phyloP scores from a whole-genome alignment of 2,888 invertebrate species.

The Amiota mariae region DNA sequence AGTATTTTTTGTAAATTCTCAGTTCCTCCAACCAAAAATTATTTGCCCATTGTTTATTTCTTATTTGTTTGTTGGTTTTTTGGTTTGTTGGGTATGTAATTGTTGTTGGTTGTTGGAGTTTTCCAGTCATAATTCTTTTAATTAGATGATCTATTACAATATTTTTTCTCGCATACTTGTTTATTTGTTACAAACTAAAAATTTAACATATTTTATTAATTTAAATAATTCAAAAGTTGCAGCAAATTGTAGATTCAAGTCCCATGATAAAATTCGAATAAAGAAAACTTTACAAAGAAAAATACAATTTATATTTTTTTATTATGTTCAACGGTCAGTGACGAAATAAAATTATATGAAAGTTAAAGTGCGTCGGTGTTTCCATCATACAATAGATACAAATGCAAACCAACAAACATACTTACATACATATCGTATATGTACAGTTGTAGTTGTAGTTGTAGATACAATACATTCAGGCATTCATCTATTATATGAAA shows the following conservation, averaged over 20 bases:
- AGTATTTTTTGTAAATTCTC: too few relatives aligned
- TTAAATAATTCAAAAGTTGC: constrained; percentile 61
- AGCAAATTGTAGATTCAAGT: constrained; percentile 44
- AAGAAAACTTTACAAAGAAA: constrained; percentile 6
- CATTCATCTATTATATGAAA: not conserved
- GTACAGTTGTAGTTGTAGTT: too few relatives aligned
- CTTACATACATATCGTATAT: too few relatives aligned
- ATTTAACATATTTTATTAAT: constrained; percentile 71
- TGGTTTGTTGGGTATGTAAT: constrained; percentile 29
- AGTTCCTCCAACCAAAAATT: constrained; percentile 23
- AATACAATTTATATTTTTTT: constrained; percentile 31
- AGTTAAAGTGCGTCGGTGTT: constrained; percentile 25
- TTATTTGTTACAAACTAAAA: constrained; percentile 44
- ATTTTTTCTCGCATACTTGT: constrained; percentile 41
- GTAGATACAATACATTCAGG: too few relatives aligned
- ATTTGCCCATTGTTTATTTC: constrained; percentile 62
- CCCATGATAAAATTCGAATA: constrained; percentile 44
- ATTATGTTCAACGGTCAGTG: constrained; percentile 59
- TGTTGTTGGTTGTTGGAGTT: constrained; percentile 29
- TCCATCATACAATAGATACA: not conserved
- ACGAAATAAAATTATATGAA: constrained; percentile 41
- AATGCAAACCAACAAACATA: not conserved
- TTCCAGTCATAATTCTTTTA: constrained; percentile 67
- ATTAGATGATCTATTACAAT: constrained; percentile 69
- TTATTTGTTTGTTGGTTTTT: constrained; percentile 45